Evolutionary conservation across 2,797 vertebrate species (phyloP).

Genomic region (Acanthiza pusilla): DNA sequence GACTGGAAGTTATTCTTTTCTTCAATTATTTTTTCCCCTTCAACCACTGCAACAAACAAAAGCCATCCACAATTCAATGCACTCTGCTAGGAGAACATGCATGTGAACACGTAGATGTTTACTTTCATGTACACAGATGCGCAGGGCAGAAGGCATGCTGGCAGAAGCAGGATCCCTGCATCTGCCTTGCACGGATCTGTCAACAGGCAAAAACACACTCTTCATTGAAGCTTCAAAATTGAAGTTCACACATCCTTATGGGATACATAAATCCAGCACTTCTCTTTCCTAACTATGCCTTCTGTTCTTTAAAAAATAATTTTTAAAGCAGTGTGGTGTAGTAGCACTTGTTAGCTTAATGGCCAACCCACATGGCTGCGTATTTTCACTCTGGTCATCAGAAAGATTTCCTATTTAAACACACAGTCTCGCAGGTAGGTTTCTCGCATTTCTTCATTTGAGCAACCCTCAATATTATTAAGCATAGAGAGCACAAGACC

Average conservation of each 20-base stretch:
- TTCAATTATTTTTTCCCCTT: not conserved
- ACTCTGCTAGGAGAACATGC: not conserved
- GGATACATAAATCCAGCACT: fast-evolving
- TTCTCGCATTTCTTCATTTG: not conserved
- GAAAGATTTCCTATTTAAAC: not conserved
- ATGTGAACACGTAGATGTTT: not conserved
- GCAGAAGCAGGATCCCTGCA: not conserved
- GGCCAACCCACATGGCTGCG: fast-evolving
- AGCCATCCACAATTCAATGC: not conserved
- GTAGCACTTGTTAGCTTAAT: not conserved
- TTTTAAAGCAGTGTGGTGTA: not conserved
- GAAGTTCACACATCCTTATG: not conserved
- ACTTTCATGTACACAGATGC: not conserved
- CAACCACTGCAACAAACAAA: not conserved
- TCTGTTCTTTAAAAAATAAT: not conserved
- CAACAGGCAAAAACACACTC: not conserved
- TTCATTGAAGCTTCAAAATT: not conserved
- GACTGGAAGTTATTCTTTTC: not conserved
- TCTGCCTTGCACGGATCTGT: not conserved
- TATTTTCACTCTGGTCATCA: not conserved
- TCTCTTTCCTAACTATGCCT: not conserved
- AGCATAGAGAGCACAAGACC: not conserved
- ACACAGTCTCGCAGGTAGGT: not conserved
- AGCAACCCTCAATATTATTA: not conserved
- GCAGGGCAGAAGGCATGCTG: not conserved